phyloP scores from a whole-genome alignment of 2,888 invertebrate species.

The Ophraella communa region DNA sequence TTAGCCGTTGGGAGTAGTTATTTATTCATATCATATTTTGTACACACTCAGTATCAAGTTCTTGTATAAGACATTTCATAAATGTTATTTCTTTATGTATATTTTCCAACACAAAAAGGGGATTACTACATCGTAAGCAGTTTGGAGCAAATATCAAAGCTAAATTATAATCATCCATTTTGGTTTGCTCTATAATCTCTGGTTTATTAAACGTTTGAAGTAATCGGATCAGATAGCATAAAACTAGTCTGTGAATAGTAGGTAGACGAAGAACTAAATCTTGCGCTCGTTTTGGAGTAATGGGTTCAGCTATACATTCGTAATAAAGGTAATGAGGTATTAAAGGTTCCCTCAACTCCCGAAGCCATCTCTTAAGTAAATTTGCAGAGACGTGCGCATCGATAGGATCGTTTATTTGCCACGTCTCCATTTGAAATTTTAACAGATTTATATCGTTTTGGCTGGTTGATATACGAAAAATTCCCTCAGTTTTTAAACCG shows the following conservation, averaged over 20 bases:
- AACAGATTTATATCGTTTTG: slow-evolving; percentile 89
- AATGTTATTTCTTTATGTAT: slow-evolving; percentile 98
- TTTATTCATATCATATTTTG: slow-evolving; percentile 72
- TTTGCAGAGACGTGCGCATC: slow-evolving; percentile 96
- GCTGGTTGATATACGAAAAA: slow-evolving; percentile 94
- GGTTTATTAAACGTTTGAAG: slow-evolving; percentile 89
- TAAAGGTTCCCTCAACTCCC: slow-evolving; percentile 93
- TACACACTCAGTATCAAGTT: slow-evolving; percentile 86
- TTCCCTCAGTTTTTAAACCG: slow-evolving; percentile 91
- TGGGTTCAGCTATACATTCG: slow-evolving; percentile 80
- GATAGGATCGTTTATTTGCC: slow-evolving; percentile 83
- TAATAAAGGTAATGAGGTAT: slow-evolving; percentile 92
- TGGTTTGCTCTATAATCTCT: slow-evolving; percentile 92
- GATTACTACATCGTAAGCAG: slow-evolving; percentile 93
- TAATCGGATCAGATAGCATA: slow-evolving; percentile 73
- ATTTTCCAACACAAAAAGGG: slow-evolving; percentile 94
- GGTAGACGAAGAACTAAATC: slow-evolving; percentile 87
- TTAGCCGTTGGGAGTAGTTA: too few species aligned
- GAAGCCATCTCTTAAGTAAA: slow-evolving; percentile 92
- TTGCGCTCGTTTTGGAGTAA: slow-evolving; percentile 78
- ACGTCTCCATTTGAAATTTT: slow-evolving; percentile 88
- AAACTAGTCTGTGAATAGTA: slow-evolving; percentile 84
- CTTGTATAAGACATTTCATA: slow-evolving; percentile 91
- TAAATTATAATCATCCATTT: slow-evolving; percentile 98
- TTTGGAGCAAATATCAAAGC: slow-evolving; percentile 99